Conservation (phyloP, 2,888 invertebrate species). For the Baronia brevicornis region DNA sequence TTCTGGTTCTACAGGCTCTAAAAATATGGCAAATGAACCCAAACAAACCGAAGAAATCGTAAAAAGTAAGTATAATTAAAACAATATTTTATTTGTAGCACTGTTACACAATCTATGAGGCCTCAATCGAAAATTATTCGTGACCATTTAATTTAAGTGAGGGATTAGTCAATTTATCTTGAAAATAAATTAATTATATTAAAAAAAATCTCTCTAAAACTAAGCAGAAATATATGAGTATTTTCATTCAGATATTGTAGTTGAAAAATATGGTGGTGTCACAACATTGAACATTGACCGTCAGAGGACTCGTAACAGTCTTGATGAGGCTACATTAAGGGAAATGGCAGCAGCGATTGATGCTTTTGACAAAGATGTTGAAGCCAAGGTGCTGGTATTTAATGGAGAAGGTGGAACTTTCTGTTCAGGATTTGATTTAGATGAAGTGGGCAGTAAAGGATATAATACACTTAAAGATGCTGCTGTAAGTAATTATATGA, state of each 20-base stretch:
- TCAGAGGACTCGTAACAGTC: slow-evolving; percentile 87
- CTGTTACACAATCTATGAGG: too few species aligned
- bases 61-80: slow-evolving; percentile 43
- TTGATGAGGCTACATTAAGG: slow-evolving; percentile 81
- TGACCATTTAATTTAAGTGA: too few species aligned
- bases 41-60: slow-evolving; percentile 49
- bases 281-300: slow-evolving; percentile 92
- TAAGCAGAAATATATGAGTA: slow-evolving; percentile 1
- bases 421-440: slow-evolving; percentile 93
- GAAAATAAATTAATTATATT: background rate
- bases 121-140: too few species aligned
- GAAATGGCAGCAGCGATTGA: slow-evolving; percentile 83
- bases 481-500: slow-evolving; percentile 37
- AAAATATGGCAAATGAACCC: slow-evolving; percentile 37
- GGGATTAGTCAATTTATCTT: too few species aligned
- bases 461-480: slow-evolving; percentile 54
- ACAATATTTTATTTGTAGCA: too few species aligned
- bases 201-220: background rate
- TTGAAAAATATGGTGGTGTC: slow-evolving; percentile 79
- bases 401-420: slow-evolving; percentile 96
- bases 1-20: slow-evolving; percentile 34
- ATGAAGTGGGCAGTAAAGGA: slow-evolving; percentile 78
- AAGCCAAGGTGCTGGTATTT: slow-evolving; percentile 83
- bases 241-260: slow-evolving; percentile 50
- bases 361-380: slow-evolving; percentile 85